A percentile compares a stretch with the other conserved stretches of the same genome.
phyloP scores from a whole-genome alignment of 1,140 invertebrate species.

The Hydropsyche tenuis region DNA sequence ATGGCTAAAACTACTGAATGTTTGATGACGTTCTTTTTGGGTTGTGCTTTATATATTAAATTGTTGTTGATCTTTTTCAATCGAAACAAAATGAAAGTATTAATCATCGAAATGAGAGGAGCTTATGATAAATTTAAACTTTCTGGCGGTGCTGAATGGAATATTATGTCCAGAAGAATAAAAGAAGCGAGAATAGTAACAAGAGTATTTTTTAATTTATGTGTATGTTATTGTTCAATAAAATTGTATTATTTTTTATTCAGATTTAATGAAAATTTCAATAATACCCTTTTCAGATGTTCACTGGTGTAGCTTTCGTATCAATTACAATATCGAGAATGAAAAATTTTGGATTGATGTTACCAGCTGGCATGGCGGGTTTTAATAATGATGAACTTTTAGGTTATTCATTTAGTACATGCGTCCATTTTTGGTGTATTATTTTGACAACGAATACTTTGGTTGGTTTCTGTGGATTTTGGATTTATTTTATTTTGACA shows the following conservation, averaged over 20 bases:
- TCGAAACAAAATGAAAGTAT: background rate
- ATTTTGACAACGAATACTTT: background rate
- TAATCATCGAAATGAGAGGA: background rate
- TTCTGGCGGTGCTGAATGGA: slow-evolving; percentile 1
- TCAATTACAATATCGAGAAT: background rate
- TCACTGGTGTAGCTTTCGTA: background rate
- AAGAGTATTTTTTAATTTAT: background rate
- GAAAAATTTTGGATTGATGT: background rate
- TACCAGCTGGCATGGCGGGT: slow-evolving; percentile 15
- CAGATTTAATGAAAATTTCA: background rate
- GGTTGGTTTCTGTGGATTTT: slow-evolving; percentile 22
- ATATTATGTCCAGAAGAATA: slow-evolving; percentile 12
- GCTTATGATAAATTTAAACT: slow-evolving; percentile 13
- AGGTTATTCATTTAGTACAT: slow-evolving; percentile 20
- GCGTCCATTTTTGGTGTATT: slow-evolving; percentile 8
- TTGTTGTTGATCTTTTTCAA: background rate
- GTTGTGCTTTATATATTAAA: slow-evolving; percentile 4
- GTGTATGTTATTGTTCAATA: slow-evolving; percentile 11
- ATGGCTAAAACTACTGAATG: slow-evolving; percentile 13
- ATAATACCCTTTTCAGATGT: slow-evolving; percentile 10
- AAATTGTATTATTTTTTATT: slow-evolving; percentile 9
- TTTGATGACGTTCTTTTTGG: slow-evolving; percentile 19
- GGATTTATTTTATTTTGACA: slow-evolving; percentile 34
- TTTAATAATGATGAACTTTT: background rate
- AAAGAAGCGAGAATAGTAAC: slow-evolving; percentile 26